Evolutionary conservation across 2,113 vertebrate species (phyloP), one percentile per base, ranked within the genome.

Genomic region (Pantherophis guttatus): DNA sequence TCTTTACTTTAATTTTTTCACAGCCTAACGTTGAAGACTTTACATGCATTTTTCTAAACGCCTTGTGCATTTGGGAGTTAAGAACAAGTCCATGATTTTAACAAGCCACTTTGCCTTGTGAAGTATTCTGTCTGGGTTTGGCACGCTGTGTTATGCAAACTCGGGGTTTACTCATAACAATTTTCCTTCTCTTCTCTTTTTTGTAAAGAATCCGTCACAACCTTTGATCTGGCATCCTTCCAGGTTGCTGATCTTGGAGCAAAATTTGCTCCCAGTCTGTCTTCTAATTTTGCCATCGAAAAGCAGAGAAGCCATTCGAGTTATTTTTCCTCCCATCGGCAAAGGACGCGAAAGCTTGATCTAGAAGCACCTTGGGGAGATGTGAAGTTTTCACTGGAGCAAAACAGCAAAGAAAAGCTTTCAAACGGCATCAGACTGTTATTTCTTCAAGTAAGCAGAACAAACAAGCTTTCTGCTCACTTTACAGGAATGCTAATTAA

Each of bases 211-310:
- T 93, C 26, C 92, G 75, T 93, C 58, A 90, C 57, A 89, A 44
- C 87, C 93, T 62, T 70, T 50, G 94, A 54, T 88, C 81, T 96
- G 93, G 86, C 93, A 88, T 93, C 39, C 62, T 91, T 89, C 91
- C 85, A 39, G 86, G 23, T 58, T 58, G 57, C 33, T 15, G 5
- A 8, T 87, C 85, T 75, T 87, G 85, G 58, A 75, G 95, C 90
- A 26, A 94, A 29, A 94, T 94, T 95, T 96, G 93, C 95, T 90
- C n/a, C 15, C 57, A 92, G 86, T 13, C 90, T 93, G 95, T 92
- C 29, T 95, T 92, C 39, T 62, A 44, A 54, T 94, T 17, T 17
- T 55, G 0, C 0, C 8, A 2, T 39, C 1, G n/a, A 12, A 6
- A 44, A 29, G 88, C 0, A 24, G 29, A 39, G 13, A 92, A 17